Percentiles rank a stretch among this genome's conserved stretches.
phyloP scores from a whole-genome alignment of 2,113 vertebrate genomes.

The Haliaeetus leucogaster region DNA sequence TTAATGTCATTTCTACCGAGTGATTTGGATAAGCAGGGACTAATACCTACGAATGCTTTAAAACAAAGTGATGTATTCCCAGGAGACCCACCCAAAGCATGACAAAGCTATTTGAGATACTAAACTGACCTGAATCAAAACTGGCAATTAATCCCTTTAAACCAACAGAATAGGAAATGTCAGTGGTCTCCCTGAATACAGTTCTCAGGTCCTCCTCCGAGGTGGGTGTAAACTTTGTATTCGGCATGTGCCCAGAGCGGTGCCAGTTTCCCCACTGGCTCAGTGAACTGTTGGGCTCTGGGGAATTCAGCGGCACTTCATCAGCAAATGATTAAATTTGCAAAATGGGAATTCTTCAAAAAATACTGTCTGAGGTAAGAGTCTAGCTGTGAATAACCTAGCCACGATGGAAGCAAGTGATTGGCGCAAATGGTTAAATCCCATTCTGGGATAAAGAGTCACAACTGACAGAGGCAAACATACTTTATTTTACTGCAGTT shows the following conservation, averaged over 20 bases:
- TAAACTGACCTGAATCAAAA: neutral
- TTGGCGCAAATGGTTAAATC: neutral
- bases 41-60: neutral
- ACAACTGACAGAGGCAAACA: neutral
- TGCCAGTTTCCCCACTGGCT: neutral
- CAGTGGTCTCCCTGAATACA: neutral
- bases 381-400: neutral
- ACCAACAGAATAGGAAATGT: neutral
- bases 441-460: neutral
- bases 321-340: neutral
- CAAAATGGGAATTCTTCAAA: neutral
- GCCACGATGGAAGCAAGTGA: rapidly evolving
- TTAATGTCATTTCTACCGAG: neutral
- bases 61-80: neutral
- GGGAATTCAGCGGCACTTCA: neutral
- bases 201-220: neutral
- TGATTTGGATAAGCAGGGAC: neutral
- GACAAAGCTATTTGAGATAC: neutral
- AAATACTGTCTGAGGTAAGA: neutral
- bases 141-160: neutral
- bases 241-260: neutral
- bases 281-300: neutral
- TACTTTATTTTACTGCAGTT: neutral
- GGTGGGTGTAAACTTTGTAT: neutral
- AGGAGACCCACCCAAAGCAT: neutral